These are phyloP conservation scores for Paraescarpia echinospica DNA, from an alignment of 1,140 invertebrate species.

Conservation along the genomic window DNA sequence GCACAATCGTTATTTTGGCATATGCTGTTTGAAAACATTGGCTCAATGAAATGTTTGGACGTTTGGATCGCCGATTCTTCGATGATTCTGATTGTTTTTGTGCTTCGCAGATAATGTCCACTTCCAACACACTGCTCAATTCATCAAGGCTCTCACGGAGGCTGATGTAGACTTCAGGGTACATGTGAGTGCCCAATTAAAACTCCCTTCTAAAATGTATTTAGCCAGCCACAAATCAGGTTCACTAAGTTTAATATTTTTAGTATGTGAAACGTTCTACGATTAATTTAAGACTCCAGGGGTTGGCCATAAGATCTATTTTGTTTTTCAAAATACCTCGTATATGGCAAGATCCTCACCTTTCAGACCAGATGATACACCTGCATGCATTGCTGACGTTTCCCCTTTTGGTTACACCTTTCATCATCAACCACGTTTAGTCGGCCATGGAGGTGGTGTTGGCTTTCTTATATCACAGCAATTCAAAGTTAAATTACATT, in stretches of 20 bases:
- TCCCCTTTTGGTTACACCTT: too few relatives aligned
- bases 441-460: too few relatives aligned
- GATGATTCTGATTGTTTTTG: neutral
- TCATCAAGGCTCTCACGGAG: conserved; percentile 78
- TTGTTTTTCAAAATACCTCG: too few relatives aligned
- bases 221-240: conserved; percentile 25
- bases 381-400: too few relatives aligned
- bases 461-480: too few relatives aligned
- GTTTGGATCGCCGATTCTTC: neutral
- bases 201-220: neutral
- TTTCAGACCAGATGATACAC: too few relatives aligned
- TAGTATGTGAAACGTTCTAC: conserved; percentile 34
- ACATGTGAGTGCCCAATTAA: neutral
- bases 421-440: too few relatives aligned
- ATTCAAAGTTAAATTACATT: too few relatives aligned
- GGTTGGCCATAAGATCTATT: too few relatives aligned
- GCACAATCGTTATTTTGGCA: too few relatives aligned
- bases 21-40: neutral
- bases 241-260: conserved; percentile 24
- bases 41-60: neutral
- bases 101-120: conserved; percentile 81
- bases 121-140: conserved; percentile 88
- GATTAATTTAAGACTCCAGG: too few relatives aligned
- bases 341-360: too few relatives aligned
- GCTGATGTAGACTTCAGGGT: conserved; percentile 79